phyloP scores from a whole-genome alignment of 2,797 vertebrate species.

The Eulemur coronatus region DNA sequence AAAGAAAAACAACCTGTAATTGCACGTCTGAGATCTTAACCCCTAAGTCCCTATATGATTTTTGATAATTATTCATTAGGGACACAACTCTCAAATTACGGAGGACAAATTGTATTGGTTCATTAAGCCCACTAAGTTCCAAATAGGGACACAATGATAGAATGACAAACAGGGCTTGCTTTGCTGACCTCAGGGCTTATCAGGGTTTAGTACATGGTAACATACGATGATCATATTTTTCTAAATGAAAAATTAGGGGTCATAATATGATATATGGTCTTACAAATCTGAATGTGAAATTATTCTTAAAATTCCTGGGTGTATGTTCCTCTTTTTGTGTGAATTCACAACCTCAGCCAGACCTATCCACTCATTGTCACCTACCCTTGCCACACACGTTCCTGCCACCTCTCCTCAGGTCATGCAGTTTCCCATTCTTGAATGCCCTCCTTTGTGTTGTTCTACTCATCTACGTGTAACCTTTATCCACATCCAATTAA shows the following conservation, averaged over 20 bases:
- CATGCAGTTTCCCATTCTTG: neutral
- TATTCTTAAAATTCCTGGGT: neutral
- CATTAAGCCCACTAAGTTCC: neutral
- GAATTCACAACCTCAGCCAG: neutral
- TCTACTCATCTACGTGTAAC: neutral
- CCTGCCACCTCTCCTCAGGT: neutral
- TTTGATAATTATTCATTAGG: neutral
- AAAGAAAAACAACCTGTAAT: neutral
- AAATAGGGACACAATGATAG: neutral
- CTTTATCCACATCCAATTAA: conserved; percentile 9
- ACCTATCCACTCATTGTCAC: neutral
- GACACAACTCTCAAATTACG: neutral
- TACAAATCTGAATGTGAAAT: neutral
- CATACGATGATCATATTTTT: neutral
- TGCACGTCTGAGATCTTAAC: neutral
- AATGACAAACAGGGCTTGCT: neutral
- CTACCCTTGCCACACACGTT: neutral
- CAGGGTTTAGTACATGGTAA: neutral
- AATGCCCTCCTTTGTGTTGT: neutral
- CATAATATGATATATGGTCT: neutral
- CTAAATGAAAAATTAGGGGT: neutral
- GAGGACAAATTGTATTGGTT: neutral
- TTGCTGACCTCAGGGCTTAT: neutral
- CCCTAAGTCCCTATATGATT: neutral
- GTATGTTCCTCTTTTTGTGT: neutral